A percentile compares a stretch with the other conserved stretches of the same genome.
These are phyloP conservation scores for Philaethria dido DNA, from an alignment of 2,888 invertebrate genomes.

Conservation along the genomic window DNA sequence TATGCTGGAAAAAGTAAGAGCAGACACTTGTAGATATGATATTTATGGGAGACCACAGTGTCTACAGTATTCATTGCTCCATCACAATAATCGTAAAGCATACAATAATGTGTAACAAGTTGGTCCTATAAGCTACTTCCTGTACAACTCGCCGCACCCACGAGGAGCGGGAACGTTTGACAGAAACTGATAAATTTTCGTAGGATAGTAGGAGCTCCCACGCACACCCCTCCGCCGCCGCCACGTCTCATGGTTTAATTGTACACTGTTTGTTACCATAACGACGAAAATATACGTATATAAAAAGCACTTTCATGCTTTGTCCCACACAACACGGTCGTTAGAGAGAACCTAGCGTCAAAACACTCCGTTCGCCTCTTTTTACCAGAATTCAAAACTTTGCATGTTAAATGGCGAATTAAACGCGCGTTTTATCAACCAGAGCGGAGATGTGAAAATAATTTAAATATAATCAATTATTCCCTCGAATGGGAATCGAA, in stretches of 20 bases:
- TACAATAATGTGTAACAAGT: not conserved
- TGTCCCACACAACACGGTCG: too few species aligned
- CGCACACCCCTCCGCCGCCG: not conserved
- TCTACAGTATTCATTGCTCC: not conserved
- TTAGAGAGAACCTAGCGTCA: too few species aligned
- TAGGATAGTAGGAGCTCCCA: not conserved
- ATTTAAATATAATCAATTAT: too few species aligned
- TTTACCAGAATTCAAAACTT: too few species aligned
- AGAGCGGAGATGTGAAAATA: too few species aligned
- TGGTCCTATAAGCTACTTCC: not conserved
- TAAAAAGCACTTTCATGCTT: too few species aligned
- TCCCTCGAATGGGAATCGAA: too few species aligned
- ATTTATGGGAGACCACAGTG: not conserved
- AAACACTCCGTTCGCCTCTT: too few species aligned
- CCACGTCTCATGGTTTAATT: conserved; percentile 24
- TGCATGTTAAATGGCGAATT: conserved; percentile 1
- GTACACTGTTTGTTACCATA: conserved; percentile 10
- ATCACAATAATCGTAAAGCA: not conserved
- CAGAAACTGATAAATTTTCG: not conserved
- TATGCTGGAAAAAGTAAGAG: too few species aligned
- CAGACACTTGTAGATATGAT: not conserved
- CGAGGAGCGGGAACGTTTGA: not conserved
- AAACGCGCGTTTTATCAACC: not conserved
- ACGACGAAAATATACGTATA: too few species aligned
- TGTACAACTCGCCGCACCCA: not conserved